Evolutionary conservation across 2,888 invertebrate genomes (phyloP), one percentile per base, ranked within the genome.

Genomic region (Hirtodrosophila duncani): DNA sequence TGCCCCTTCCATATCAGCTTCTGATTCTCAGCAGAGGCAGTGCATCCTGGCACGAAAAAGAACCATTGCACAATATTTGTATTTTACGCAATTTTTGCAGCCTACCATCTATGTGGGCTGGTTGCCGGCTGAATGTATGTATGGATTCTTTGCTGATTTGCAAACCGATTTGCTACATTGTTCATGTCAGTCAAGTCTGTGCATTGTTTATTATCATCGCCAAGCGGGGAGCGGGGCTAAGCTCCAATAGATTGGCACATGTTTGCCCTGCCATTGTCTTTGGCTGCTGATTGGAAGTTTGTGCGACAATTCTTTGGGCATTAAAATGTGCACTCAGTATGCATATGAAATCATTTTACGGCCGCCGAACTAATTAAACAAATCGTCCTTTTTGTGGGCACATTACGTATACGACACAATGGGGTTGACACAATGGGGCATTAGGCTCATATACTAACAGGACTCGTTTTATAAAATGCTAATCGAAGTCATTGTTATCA

Each of bases 41-140:
- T 51, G 57, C 49, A 78, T 71, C 74, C 74, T 74, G 56, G 58
- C 63, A 48, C 51, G 63, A 51, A 71, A 75, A 62, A 46, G 52
- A 50, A 58, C 60, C 36, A 43, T 55, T 72, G 66, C 63, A 72
- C 75, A 81, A 77, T 77, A 77, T 81, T 77, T 81, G 75, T 79
- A 81, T 78, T 81, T 79, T 75, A 77, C 77, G 77, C 77, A 81
- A 81, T 78, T 78, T 81, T 81, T 62, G 63, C 79, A 60, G 78
- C 50, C 64, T 70, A 50, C 29, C 57, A 49, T 43, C 41, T 43
- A 43, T 44, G 55, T 34, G 21, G 44, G 38, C 61, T 66, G 67
- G 29, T 67, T 39, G 51, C 51, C 60, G 43, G 58, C 45, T 71
- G 34, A 39, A 38, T 55, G 51, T 53, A n/a, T n/a, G n/a, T n/a